Conservation (phyloP, 2,113 vertebrate genomes). For the Oreochromis aureus region DNA sequence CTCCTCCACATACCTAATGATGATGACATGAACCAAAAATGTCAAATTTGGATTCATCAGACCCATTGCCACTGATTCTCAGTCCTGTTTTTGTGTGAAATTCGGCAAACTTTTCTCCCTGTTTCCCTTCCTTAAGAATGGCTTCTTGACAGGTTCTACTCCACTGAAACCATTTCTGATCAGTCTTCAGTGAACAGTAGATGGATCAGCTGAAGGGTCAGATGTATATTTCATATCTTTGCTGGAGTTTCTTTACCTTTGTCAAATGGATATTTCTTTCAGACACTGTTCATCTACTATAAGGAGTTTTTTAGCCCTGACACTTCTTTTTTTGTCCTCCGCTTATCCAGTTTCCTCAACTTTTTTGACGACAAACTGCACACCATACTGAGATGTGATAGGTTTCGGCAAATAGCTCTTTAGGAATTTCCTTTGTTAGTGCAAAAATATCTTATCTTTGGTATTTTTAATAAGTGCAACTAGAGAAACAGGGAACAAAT, state of each 20-base stretch:
- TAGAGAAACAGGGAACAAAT: background rate
- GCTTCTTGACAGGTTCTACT: background rate
- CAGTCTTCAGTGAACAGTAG: background rate
- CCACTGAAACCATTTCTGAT: background rate
- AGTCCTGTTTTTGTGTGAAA: background rate
- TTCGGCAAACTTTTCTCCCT: background rate
- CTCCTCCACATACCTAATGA: background rate
- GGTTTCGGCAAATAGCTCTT: background rate
- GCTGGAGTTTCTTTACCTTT: background rate
- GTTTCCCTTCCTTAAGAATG: background rate
- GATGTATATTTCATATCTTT: background rate
- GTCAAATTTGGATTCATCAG: background rate
- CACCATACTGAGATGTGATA: background rate
- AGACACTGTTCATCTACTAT: background rate
- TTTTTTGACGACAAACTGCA: background rate
- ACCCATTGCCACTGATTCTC: background rate
- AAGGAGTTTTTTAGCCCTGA: background rate
- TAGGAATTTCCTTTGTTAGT: background rate
- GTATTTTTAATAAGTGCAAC: background rate
- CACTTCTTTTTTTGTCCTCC: background rate
- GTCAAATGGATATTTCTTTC: background rate
- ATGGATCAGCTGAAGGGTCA: background rate
- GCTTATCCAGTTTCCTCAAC: background rate
- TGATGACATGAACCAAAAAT: background rate
- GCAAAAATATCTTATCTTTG: background rate